phyloP scores from a whole-genome alignment of 2,888 invertebrate genomes.

The Rugalucina vietnamica region DNA sequence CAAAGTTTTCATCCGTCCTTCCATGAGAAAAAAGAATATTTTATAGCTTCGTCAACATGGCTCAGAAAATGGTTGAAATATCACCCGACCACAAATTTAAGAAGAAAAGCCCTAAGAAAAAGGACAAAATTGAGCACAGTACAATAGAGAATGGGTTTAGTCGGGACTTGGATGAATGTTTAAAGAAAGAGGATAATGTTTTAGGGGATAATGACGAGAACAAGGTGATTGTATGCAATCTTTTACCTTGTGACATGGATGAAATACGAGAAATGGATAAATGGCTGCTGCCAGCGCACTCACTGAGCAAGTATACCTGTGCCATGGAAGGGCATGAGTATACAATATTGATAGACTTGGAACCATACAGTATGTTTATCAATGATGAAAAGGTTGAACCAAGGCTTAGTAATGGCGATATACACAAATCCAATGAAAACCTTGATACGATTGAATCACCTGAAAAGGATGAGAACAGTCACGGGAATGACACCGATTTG shows the following conservation, averaged over 20 bases:
- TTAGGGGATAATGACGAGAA: background rate
- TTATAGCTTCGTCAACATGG: background rate
- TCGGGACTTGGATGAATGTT: background rate
- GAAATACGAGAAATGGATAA: background rate
- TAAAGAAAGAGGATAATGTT: background rate
- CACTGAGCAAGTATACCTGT: background rate
- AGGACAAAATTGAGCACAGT: background rate
- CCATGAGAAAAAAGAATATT: background rate
- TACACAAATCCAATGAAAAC: background rate
- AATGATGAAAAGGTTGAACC: background rate
- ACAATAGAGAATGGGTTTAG: background rate
- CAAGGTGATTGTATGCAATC: background rate
- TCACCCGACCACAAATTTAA: background rate
- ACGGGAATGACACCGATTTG: background rate
- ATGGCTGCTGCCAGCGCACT: background rate
- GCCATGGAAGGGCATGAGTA: background rate
- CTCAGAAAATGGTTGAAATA: background rate
- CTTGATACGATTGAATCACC: background rate
- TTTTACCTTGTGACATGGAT: background rate
- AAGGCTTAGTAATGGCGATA: background rate
- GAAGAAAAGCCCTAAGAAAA: background rate
- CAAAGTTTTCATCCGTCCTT: background rate
- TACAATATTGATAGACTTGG: background rate
- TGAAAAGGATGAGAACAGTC: too few relatives aligned
- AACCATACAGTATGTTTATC: background rate